These are phyloP conservation scores for Glomeris marginata DNA, from an alignment of 2,888 invertebrate species.

Conservation along the genomic window DNA sequence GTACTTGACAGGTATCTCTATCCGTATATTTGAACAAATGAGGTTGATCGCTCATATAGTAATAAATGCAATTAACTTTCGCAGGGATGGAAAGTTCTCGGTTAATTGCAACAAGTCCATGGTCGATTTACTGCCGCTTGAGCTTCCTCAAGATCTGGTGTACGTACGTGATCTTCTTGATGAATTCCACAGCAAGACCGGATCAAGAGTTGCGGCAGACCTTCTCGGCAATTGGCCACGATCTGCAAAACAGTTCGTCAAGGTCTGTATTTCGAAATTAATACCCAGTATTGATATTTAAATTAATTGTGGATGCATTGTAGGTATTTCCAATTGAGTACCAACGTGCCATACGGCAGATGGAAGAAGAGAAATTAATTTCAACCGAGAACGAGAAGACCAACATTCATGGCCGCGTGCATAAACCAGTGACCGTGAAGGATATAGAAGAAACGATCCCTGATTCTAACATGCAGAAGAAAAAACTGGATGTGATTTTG, in stretches of 20 bases:
- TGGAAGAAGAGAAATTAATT: constrained; percentile 34
- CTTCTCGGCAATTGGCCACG: constrained; percentile 65
- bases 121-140: constrained; percentile 78
- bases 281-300: too few species aligned
- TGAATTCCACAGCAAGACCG: constrained; percentile 78
- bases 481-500: constrained; percentile 61
- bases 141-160: constrained; percentile 56
- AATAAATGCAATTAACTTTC: constrained; percentile 15
- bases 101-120: constrained; percentile 72
- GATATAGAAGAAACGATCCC: constrained; percentile 83
- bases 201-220: constrained; percentile 64
- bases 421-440: constrained; percentile 35
- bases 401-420: constrained; percentile 1
- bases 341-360: constrained; percentile 66
- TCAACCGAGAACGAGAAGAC: constrained; percentile 3
- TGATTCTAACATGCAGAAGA: constrained; percentile 59
- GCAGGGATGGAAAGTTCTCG: constrained; percentile 40
- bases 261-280: too few species aligned
- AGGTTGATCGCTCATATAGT: constrained; percentile 6
- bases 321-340: constrained; percentile 93
- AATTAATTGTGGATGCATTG: constrained; percentile 5
- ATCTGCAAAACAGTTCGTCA: constrained; percentile 64
- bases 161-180: constrained; percentile 58
- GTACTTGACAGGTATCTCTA: constrained; percentile 56
- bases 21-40: constrained; percentile 1